Conservation (phyloP, 2,888 invertebrate genomes). For the Scaptomyza parva region DNA sequence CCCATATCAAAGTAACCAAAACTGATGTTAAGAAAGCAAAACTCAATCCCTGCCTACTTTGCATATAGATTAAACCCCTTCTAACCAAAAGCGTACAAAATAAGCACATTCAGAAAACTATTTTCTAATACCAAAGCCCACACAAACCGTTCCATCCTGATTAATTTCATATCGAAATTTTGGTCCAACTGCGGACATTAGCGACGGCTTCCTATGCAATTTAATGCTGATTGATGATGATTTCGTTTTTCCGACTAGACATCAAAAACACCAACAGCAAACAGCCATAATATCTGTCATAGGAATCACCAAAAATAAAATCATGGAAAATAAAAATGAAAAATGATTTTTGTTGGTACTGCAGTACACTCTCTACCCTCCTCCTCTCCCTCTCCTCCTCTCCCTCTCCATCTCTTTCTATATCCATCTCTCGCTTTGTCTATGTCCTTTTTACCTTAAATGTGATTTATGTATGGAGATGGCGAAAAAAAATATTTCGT, state of each 20-base stretch:
- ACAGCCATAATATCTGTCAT: slow-evolving; percentile 13
- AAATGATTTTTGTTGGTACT: slow-evolving; percentile 7
- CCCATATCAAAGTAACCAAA: too few species aligned
- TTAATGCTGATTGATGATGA: slow-evolving; percentile 37
- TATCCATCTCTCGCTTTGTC: background rate
- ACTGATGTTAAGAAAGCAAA: too few species aligned
- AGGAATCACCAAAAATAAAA: slow-evolving; percentile 7
- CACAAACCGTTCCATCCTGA: too few species aligned
- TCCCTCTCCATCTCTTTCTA: too few species aligned
- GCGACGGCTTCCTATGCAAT: background rate
- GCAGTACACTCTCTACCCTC: background rate
- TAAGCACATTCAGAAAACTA: too few species aligned
- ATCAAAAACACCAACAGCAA: background rate
- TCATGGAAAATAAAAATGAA: slow-evolving; percentile 1
- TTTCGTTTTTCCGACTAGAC: background rate
- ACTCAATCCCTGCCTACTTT: too few species aligned
- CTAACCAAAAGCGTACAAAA: too few species aligned
- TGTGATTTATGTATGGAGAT: slow-evolving; percentile 7
- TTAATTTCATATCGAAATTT: background rate
- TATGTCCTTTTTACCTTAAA: background rate
- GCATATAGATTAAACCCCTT: too few species aligned
- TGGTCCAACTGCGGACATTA: background rate
- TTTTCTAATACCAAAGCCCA: too few species aligned
- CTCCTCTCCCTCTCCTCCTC: background rate
- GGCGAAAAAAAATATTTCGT: background rate